Conservation (phyloP, 2,113 vertebrate species). For the Drymodes brunneopygia region DNA sequence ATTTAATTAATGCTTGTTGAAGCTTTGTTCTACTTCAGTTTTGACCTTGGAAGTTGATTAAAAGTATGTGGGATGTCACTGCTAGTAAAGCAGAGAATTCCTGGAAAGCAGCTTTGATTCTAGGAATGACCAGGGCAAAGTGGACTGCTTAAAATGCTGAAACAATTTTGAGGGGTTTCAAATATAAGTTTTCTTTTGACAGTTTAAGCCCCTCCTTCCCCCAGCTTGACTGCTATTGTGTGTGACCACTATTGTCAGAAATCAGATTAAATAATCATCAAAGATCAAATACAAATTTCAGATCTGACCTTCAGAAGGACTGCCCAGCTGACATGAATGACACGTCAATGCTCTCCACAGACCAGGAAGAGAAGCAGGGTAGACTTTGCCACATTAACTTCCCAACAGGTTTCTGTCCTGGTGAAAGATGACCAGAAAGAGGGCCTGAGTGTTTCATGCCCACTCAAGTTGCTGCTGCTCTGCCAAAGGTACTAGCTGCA, state of each 20-base stretch:
- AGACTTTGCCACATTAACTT: neutral
- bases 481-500: neutral
- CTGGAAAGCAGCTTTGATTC: neutral
- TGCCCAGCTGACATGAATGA: neutral
- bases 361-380: neutral
- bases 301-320: neutral
- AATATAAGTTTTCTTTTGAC: neutral
- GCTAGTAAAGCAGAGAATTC: neutral
- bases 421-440: neutral
- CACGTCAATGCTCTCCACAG: neutral
- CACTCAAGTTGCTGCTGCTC: neutral
- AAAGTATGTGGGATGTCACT: neutral
- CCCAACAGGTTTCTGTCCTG: neutral
- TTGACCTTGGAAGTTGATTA: constrained; percentile 11
- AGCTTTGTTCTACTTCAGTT: neutral
- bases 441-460: neutral
- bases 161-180: neutral
- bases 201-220: fast-evolving
- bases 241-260: neutral
- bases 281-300: neutral
- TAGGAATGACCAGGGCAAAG: neutral
- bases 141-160: neutral
- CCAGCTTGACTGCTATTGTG: neutral
- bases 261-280: neutral
- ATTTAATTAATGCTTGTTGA: neutral